These are phyloP conservation scores for Eidolon helvum DNA, from an alignment of 2,113 vertebrate species.

Conservation along the genomic window DNA sequence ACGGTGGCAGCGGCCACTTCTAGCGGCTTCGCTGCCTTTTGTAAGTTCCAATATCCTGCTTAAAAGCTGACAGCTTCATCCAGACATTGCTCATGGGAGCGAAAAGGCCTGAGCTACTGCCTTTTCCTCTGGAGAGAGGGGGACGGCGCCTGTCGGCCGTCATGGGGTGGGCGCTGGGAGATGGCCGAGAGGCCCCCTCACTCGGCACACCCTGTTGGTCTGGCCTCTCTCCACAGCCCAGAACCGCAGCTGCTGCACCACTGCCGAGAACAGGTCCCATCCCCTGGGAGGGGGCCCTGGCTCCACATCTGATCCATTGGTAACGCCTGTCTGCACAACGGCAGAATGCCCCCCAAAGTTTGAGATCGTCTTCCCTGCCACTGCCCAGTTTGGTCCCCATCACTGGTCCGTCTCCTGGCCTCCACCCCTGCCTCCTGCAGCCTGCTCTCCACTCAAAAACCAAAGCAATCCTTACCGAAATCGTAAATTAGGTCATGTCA, in stretches of 20 bases:
- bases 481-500: background rate
- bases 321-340: background rate
- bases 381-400: no score
- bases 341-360: background rate
- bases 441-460: background rate
- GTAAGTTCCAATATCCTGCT: background rate
- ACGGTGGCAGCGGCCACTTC: background rate
- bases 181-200: background rate
- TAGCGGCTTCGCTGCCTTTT: background rate
- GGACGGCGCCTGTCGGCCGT: fast-evolving
- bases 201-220: background rate
- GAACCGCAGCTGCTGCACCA: background rate
- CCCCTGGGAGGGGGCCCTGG: background rate
- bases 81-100: background rate
- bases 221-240: background rate
- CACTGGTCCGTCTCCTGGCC: fast-evolving
- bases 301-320: background rate
- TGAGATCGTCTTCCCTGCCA: background rate
- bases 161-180: no score
- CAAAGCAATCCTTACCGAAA: background rate
- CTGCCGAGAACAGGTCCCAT: background rate
- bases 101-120: background rate
- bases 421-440: background rate
- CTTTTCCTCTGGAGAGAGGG: background rate
- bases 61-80: background rate